Percentiles rank a stretch among this genome's conserved stretches.
Evolutionary conservation across 2,888 invertebrate genomes (phyloP).

Genomic region (Helobdella robusta): DNA sequence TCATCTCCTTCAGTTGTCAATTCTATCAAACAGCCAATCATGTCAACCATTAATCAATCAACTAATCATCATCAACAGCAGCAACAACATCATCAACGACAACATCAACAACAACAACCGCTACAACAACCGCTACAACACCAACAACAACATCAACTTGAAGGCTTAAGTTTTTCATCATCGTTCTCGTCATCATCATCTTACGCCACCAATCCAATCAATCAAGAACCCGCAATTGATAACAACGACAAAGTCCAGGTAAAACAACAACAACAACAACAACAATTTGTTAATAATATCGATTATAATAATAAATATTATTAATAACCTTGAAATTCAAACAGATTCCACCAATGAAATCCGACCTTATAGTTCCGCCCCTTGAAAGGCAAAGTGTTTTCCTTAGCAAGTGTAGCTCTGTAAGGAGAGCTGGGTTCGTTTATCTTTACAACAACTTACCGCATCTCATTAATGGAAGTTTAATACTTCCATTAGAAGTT

Average conservation of each 20-base stretch:
- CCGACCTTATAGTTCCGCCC: slow-evolving; percentile 45
- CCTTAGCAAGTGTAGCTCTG: slow-evolving; percentile 85
- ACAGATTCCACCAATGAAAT: too few species aligned
- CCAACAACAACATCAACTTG: neutral
- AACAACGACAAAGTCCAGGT: too few species aligned
- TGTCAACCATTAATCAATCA: slow-evolving; percentile 12
- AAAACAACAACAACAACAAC: too few species aligned
- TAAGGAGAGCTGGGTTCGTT: slow-evolving; percentile 85
- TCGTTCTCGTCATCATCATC: slow-evolving; percentile 10
- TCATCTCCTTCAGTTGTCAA: neutral
- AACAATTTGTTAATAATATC: too few species aligned
- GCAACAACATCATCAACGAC: neutral
- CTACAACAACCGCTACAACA: neutral
- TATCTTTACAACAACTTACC: too few species aligned
- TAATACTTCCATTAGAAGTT: neutral
- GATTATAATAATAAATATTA: too few species aligned
- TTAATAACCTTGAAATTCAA: too few species aligned
- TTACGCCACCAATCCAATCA: neutral
- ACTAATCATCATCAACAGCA: neutral
- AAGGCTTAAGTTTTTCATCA: neutral
- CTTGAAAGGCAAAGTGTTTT: slow-evolving; percentile 58
- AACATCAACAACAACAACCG: too few species aligned
- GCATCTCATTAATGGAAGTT: too few species aligned
- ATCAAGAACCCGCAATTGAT: neutral
- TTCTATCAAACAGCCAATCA: slow-evolving; percentile 6